Evolutionary conservation across 2,113 vertebrate species (phyloP).

Genomic region (Lanius ludovicianus): DNA sequence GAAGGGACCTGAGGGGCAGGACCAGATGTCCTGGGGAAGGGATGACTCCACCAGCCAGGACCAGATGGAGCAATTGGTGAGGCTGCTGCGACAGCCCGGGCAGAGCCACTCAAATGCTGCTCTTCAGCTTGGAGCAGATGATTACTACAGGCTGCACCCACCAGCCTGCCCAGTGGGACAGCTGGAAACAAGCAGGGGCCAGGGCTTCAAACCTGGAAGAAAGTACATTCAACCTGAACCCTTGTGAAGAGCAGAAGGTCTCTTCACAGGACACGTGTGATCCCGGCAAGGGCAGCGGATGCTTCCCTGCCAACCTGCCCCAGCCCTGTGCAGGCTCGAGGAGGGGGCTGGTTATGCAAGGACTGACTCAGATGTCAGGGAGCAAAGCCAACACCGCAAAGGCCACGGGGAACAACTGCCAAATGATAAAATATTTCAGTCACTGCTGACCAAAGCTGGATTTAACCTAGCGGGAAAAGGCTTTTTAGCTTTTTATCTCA

Average conservation of each 20-base stretch:
- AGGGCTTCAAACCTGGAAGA: background rate
- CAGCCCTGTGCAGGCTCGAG: background rate
- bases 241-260: background rate
- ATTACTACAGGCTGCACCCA: background rate
- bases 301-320: background rate
- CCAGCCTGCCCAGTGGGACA: accelerated
- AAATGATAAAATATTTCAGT: slow-evolving; percentile 13
- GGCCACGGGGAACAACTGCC: background rate
- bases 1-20: background rate
- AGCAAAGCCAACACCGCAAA: background rate
- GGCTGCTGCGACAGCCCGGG: background rate
- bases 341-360: background rate
- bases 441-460: slow-evolving; percentile 20
- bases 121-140: background rate
- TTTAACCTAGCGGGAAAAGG: slow-evolving; percentile 9
- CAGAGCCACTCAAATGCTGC: background rate
- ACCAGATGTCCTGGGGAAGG: background rate
- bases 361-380: background rate
- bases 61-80: background rate
- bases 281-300: background rate
- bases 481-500: slow-evolving; percentile 46
- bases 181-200: background rate
- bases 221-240: background rate
- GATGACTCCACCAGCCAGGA: background rate
- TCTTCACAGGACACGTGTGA: background rate